phyloP scores from a whole-genome alignment of 1,140 invertebrate genomes.

The Cyphomyrmex costatus region DNA sequence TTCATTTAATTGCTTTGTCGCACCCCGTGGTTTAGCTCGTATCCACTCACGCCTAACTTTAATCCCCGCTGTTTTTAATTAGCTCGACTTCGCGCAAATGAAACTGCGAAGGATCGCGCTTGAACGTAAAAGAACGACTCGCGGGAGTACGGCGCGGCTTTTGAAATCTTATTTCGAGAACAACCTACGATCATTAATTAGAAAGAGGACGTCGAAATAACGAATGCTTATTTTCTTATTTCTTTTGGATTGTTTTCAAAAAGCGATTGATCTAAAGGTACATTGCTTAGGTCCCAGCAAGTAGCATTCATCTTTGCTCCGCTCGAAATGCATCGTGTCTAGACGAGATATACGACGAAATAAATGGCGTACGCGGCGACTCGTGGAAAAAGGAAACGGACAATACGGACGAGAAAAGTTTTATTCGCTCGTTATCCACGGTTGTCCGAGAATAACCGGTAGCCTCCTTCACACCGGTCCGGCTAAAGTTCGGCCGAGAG shows the following conservation, averaged over 20 bases:
- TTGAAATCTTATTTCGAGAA: neutral
- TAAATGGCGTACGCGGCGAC: slow-evolving; percentile 36
- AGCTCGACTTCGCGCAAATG: slow-evolving; percentile 21
- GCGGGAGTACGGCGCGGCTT: neutral
- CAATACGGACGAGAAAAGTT: slow-evolving; percentile 62
- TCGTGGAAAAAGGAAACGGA: slow-evolving; percentile 20
- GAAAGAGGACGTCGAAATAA: neutral
- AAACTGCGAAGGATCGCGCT: slow-evolving; percentile 11
- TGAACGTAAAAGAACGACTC: neutral
- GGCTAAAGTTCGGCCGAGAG: slow-evolving; percentile 45
- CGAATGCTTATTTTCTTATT: neutral
- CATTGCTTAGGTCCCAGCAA: neutral
- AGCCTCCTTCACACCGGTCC: slow-evolving; percentile 46
- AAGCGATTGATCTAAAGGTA: slow-evolving; percentile 10
- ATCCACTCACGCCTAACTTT: slow-evolving; percentile 45
- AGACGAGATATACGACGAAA: slow-evolving; percentile 42
- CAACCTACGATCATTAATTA: neutral
- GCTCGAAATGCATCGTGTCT: slow-evolving; percentile 47
- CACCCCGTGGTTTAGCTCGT: slow-evolving; percentile 39
- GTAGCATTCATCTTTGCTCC: slow-evolving; percentile 28
- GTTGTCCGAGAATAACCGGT: slow-evolving; percentile 69
- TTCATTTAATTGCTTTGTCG: slow-evolving; percentile 54
- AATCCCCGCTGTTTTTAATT: slow-evolving; percentile 58
- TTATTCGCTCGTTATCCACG: slow-evolving; percentile 73
- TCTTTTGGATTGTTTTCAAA: neutral